A percentile compares a stretch with the other conserved stretches of the same genome.
phyloP scores from a whole-genome alignment of 2,113 vertebrate species.

The Cryptomyrus ogoouensis region DNA sequence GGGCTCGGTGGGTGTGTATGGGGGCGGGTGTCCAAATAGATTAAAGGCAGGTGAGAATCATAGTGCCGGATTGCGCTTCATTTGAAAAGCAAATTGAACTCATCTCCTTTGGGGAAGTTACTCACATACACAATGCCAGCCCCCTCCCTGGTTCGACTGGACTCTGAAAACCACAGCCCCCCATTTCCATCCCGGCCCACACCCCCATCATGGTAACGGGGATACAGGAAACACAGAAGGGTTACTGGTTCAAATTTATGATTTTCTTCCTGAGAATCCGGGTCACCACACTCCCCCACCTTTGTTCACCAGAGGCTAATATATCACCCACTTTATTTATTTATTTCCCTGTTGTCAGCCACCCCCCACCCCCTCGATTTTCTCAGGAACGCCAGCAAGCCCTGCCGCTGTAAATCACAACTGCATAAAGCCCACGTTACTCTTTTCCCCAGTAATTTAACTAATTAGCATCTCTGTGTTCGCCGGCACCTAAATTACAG shows the following conservation, averaged over 20 bases:
- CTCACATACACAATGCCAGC: constrained; percentile 18
- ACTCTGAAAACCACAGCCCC: constrained; percentile 15
- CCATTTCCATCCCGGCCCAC: constrained; percentile 22
- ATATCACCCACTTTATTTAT: constrained; percentile 18
- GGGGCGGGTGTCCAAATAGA: constrained; percentile 4
- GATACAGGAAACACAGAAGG: neutral
- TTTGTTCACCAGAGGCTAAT: constrained; percentile 24
- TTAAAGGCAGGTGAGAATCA: constrained; percentile 9
- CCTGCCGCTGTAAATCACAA: constrained; percentile 1
- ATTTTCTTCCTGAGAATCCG: constrained; percentile 25
- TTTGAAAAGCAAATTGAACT: constrained; percentile 67
- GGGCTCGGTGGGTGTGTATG: neutral
- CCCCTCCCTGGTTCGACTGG: constrained; percentile 26
- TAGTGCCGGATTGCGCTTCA: constrained; percentile 33
- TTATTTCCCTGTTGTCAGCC: constrained; percentile 14
- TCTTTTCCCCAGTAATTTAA: constrained; percentile 54
- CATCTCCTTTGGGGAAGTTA: constrained; percentile 47
- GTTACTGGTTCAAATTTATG: constrained; percentile 20
- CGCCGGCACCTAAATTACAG: constrained; percentile 54
- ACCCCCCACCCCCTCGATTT: neutral
- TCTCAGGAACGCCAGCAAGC: neutral
- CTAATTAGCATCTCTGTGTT: constrained; percentile 69
- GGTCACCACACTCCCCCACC: constrained; percentile 23
- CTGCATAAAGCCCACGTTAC: constrained; percentile 56
- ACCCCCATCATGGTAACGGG: constrained; percentile 22